Base-by-base conservation (phyloP, 2,113 vertebrate species). In the Tichodroma muraria region DNA sequence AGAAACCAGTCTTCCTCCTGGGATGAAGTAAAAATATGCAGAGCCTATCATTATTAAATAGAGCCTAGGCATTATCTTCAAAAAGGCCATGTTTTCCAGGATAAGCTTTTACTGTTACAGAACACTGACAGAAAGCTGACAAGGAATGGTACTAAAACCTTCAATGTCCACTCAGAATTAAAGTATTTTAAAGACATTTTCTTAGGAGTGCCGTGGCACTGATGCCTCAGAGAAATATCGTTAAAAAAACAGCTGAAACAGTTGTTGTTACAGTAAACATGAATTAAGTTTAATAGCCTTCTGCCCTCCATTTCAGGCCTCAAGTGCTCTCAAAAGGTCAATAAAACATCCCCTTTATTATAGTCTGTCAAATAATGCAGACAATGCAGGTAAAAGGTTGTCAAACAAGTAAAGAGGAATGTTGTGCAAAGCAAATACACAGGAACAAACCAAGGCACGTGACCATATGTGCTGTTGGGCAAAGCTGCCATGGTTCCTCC, bases 261-360 rank as follows among this genome's bases (percentile, higher is more conserved):
- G 25, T 65, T 83, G 40, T 59, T 86, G 68, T n/a, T 93, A 86
- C 50, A 86, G 84, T 91, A 96, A 94, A 91, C 28, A 80, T 73
- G 50, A 77, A 80, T 89, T 91, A 78, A 73, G 20, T 89, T 77
- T 94, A 93, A 89, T 45, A 86, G 84, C 42, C 31, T 80, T 91
- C 60, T 91, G 59, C 80, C 85, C 57, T 94, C 71, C 8, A 54
- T 66, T 90, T 88, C 35, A 59, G 76, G 30, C n/a, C 57, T 92
- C 66, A 80, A 85, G 66, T 75, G 75, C 57, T 95, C 93, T 90
- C 86, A 85, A 59, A 81, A 92, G 66, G 80, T 94, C 80, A 85
- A 79, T 95, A 95, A 92, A 95, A 76, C 47, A 82, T 76, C 69
- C 17, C 19, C 21, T 90, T 88, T 93, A 85, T 88, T 88, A 90